A percentile compares a stretch with the other conserved stretches of the same genome.
Conservation (phyloP, 2,113 vertebrate species). For the Epinephelus fuscoguttatus region DNA sequence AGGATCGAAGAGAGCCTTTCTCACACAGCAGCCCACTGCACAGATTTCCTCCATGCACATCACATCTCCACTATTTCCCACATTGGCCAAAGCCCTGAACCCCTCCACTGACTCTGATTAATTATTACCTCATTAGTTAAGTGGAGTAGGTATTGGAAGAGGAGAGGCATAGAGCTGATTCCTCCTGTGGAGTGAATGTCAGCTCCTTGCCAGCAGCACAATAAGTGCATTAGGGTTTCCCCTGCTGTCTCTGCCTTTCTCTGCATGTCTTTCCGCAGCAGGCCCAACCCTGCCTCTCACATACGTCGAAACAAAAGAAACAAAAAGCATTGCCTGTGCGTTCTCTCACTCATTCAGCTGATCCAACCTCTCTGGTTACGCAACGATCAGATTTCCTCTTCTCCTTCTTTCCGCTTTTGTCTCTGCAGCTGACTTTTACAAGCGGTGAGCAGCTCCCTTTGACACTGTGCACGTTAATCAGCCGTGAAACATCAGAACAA, state of each 20-base stretch:
- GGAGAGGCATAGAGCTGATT: not conserved
- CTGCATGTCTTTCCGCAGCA: not conserved
- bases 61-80: not conserved
- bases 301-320: slow-evolving; percentile 28
- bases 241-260: not conserved
- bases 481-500: too few species aligned
- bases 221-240: not conserved
- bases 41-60: not conserved
- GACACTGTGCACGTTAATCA: not conserved
- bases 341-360: not conserved
- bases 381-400: slow-evolving; percentile 34
- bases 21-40: fast-evolving
- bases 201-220: not conserved
- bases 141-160: not conserved
- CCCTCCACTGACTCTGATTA: not conserved
- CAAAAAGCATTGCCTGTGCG: not conserved
- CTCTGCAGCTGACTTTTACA: not conserved
- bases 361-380: not conserved
- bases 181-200: not conserved
- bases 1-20: not conserved
- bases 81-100: not conserved
- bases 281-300: slow-evolving; percentile 34
- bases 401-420: not conserved
- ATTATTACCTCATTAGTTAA: not conserved
- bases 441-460: not conserved